Evolutionary conservation across 2,113 vertebrate species (phyloP).

Genomic region (Haplotaxodon microlepis): DNA sequence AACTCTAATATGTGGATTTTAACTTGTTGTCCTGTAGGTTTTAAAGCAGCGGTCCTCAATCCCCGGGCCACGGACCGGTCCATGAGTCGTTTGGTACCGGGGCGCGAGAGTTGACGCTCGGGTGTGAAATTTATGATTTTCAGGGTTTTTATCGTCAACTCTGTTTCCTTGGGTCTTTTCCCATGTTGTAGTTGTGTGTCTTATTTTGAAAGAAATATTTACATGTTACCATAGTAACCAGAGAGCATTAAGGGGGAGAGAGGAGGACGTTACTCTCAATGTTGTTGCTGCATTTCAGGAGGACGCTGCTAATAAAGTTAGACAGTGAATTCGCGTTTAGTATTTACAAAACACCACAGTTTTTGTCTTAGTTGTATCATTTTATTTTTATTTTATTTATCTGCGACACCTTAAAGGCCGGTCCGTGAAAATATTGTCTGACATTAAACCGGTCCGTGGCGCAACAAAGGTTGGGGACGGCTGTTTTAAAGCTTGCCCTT

Average conservation of each 20-base stretch:
- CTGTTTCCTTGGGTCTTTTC: accelerated
- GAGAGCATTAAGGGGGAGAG: not conserved
- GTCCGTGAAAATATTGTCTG: not conserved
- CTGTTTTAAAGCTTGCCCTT: not conserved
- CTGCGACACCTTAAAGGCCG: not conserved
- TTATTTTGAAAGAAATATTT: not conserved
- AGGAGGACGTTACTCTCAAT: not conserved
- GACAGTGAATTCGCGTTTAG: accelerated
- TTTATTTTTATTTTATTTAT: accelerated
- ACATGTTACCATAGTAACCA: not conserved
- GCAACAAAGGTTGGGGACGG: not conserved
- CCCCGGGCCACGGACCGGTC: accelerated
- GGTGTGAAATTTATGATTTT: accelerated
- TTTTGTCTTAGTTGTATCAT: accelerated
- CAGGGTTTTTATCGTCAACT: accelerated
- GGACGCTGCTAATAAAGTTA: accelerated
- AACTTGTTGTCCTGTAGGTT: not conserved
- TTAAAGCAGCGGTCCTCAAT: not conserved
- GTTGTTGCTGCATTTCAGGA: accelerated
- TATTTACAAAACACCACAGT: accelerated
- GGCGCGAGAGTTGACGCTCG: accelerated
- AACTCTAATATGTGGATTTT: not conserved
- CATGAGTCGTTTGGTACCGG: not conserved
- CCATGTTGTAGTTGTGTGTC: accelerated
- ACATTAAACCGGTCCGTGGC: accelerated